Base-by-base conservation (phyloP, 2,888 invertebrate genomes). In the Salticus scenicus region DNA sequence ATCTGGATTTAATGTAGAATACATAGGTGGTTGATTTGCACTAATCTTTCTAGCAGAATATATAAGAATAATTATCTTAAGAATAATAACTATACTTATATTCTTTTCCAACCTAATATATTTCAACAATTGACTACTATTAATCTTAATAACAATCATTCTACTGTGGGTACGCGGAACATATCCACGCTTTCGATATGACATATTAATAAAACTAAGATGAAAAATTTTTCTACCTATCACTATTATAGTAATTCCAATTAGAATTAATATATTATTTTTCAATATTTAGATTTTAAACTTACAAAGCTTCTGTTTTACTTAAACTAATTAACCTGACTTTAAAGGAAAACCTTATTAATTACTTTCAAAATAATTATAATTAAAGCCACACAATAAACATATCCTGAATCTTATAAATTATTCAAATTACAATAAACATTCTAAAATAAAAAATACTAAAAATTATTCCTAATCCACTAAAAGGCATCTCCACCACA, bases 1-100 rank as follows among this genome's bases (percentile, higher is more conserved):
- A 89, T 95, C 94, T 0, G 95, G 95, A 0, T 95, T 95, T 94
- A 95, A 95, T 93, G 92, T 94, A 88, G 95, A 95, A 88, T 95
- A 94, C 93, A 93, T 94, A 92, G 93, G 94, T 89, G 94, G 94
- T 0, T 93, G 93, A 12, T 94, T 95, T 94, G 94, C 94, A 76
- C 93, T 94, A 91, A 94, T 94, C 93, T 94, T 94, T 94, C 93
- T 94, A 90, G 77, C 81, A 7, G 88, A 88, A 74, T 88, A 88
- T 57, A 20, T 66, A 0, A 90, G 88, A 71, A 90, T 91, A 88
- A 74, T 91, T 47, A 88, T 90, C 77, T 88, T 90, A 69, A 88
- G 89, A 0, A 31, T 89, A n/a, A 72, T 90, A 24, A 88, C 89
- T 1, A 69, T 66, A 4, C 28, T 94, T 89, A 89, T 94, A 89